A percentile compares a stretch with the other conserved stretches of the same genome.
phyloP scores from a whole-genome alignment of 2,888 invertebrate species.

The Mactromeris polynyma region DNA sequence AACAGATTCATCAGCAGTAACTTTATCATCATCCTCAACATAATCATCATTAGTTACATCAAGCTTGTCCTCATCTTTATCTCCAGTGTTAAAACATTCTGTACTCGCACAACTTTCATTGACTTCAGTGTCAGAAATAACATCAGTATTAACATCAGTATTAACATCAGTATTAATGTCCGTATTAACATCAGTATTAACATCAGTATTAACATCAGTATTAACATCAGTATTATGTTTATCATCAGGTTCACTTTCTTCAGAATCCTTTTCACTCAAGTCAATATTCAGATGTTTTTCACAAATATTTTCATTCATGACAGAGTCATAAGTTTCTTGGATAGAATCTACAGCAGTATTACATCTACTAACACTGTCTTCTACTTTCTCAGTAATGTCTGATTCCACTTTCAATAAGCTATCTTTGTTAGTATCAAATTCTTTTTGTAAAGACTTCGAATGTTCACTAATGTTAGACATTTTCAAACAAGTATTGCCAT shows the following conservation, averaged over 20 bases:
- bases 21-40: neutral
- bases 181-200: neutral
- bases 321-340: neutral
- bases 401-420: neutral
- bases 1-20: neutral
- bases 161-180: neutral
- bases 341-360: neutral
- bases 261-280: neutral
- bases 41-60: neutral
- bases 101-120: neutral
- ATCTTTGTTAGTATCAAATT: neutral
- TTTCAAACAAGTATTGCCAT: neutral
- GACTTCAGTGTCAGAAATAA: neutral
- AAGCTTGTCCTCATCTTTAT: neutral
- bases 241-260: neutral
- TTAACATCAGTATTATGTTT: neutral
- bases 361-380: neutral
- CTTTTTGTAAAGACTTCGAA: neutral
- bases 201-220: neutral
- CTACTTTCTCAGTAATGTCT: neutral
- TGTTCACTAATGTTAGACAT: neutral
- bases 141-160: neutral
- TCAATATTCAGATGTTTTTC: neutral
- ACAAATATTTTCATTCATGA: neutral
- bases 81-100: neutral